Evolutionary conservation across 2,888 invertebrate species (phyloP), one percentile per base, ranked within the genome.

Genomic region (Hemaris fuciformis): DNA sequence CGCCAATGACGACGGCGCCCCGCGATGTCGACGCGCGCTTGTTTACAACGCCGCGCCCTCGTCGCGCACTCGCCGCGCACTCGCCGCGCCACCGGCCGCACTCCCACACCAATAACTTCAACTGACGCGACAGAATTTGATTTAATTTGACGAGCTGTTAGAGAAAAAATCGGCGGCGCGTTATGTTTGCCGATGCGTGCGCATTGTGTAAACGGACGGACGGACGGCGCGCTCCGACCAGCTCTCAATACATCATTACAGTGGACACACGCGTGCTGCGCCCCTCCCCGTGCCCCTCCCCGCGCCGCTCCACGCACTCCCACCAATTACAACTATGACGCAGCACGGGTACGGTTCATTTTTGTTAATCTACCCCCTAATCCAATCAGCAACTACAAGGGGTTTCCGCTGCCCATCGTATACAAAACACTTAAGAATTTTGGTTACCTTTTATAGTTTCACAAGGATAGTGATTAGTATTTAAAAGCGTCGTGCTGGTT

Each of bases 1-100:
- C 73, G 75, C 76, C 79, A 79, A 79, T 77, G 79, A 79, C 72
- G 70, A 67, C 59, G 60, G 63, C 70, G 57, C 57, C 69, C 65
- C 63, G 66, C 73, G 74, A 76, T 74, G 73, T 61, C 70, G 62
- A 10, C 10, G 7, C 27, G 27, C 20, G 22, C 22, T 41, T 57
- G 57, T 57, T 57, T 42, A 57, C 57, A 22, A n/a, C 46, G 46
- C 48, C 25, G 6, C 46, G 25, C 25, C 45, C 13, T n/a, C 13
- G 5, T 13, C n/a, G 15, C 48, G 48, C 25, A 4, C 8, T n/a
- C 48, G 15, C 3, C 27, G n/a, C n/a, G n/a, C n/a, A n/a, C n/a
- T n/a, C 46, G 46, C 48, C 25, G 6, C 46, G 25, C 25, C 45
- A 13, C n/a, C 13, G 5, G 13, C n/a, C n/a, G n/a, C n/a, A n/a